Conservation (phyloP, 2,113 vertebrate genomes). For the Hylia prasina region DNA sequence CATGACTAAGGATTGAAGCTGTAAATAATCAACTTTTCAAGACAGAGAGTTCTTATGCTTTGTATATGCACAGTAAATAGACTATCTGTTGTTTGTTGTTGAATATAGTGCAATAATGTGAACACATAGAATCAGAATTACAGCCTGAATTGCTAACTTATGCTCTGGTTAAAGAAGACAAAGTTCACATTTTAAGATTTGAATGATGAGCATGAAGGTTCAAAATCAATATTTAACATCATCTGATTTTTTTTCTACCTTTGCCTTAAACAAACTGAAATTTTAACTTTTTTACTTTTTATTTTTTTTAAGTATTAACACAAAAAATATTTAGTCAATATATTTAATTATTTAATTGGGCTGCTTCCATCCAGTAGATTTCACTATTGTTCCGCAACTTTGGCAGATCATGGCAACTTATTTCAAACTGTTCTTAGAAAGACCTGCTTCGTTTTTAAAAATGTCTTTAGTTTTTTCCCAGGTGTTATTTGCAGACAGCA, state of each 20-base stretch:
- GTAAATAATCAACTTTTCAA: not conserved
- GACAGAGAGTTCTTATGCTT: not conserved
- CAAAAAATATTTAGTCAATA: not conserved
- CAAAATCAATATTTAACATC: not conserved
- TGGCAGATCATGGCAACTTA: not conserved
- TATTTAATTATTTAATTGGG: not conserved
- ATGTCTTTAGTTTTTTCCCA: not conserved
- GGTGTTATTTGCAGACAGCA: not conserved
- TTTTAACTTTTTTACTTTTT: not conserved
- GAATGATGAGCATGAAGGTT: not conserved
- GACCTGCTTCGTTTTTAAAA: not conserved
- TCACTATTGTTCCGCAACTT: not conserved
- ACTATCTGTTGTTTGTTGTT: not conserved
- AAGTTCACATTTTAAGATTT: not conserved
- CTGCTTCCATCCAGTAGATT: not conserved
- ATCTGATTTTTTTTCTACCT: not conserved
- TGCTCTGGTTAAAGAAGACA: not conserved
- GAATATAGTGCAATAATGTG: not conserved
- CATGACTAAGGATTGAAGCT: not conserved
- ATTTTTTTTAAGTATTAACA: not conserved
- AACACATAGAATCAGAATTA: not conserved
- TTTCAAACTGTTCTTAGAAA: not conserved
- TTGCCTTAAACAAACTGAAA: not conserved
- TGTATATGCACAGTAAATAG: slow-evolving; percentile 6
- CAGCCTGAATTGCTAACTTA: not conserved